A percentile compares a stretch with the other conserved stretches of the same genome.
Conservation (phyloP, 2,888 invertebrate species). For the Nysson spinosus region DNA sequence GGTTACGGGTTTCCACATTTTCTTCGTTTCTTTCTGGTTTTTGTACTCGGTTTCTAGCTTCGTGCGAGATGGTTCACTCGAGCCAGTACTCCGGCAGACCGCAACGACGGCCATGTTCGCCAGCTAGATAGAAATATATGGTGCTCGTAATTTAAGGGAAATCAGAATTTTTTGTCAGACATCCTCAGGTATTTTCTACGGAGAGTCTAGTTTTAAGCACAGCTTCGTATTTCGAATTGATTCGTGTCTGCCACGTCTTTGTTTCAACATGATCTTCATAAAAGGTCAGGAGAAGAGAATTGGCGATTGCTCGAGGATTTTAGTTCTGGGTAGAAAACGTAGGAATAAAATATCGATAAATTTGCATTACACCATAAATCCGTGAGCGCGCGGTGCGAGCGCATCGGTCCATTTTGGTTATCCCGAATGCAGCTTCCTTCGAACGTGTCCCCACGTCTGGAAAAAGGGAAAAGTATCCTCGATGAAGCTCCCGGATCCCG, state of each 20-base stretch:
- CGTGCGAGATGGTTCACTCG: no score
- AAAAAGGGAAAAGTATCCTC: slow-evolving; percentile 7
- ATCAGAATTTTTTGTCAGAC: slow-evolving; percentile 55
- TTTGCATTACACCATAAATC: slow-evolving; percentile 68
- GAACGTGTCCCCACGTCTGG: slow-evolving; percentile 5
- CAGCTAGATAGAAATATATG: slow-evolving; percentile 66
- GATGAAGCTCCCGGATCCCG: slow-evolving; percentile 7
- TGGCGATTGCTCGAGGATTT: no score
- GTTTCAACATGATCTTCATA: background rate
- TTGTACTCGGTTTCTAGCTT: no score
- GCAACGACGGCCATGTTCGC: no score
- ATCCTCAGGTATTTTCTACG: slow-evolving; percentile 16
- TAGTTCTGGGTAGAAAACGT: no score
- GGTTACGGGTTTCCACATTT: slow-evolving; percentile 37
- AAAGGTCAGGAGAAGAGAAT: background rate
- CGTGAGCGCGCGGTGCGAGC: slow-evolving; percentile 28
- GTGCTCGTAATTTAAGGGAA: slow-evolving; percentile 62
- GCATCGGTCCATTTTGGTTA: slow-evolving; percentile 57
- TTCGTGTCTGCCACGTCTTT: no score
- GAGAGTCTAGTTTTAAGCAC: slow-evolving; percentile 6
- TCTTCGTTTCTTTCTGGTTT: slow-evolving; percentile 35
- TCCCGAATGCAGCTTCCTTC: slow-evolving; percentile 13
- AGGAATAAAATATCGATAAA: slow-evolving; percentile 68
- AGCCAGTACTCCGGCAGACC: no score
- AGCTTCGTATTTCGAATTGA: no score